Evolutionary conservation across 2,113 vertebrate genomes (phyloP).

Genomic region (Campylomormyrus tamandua): DNA sequence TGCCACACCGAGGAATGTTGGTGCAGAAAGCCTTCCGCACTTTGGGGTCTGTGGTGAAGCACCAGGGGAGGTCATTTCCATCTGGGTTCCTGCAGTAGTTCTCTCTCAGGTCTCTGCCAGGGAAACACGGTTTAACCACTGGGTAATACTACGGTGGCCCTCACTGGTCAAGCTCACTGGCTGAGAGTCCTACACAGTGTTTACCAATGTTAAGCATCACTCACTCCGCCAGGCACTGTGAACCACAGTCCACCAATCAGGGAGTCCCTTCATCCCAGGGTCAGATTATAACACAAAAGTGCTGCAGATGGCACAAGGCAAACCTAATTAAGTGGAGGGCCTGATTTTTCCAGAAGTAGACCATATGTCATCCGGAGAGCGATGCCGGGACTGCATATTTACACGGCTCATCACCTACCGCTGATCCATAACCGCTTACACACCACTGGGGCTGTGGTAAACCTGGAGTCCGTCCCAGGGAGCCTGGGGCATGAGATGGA

Average conservation of each 20-base stretch:
- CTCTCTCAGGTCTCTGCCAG: slow-evolving; percentile 80
- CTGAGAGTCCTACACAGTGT: background rate
- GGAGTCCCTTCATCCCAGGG: background rate
- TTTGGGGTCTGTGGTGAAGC: slow-evolving; percentile 89
- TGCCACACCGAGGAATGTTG: slow-evolving; percentile 82
- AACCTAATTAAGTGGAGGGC: background rate
- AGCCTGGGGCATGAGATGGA: background rate
- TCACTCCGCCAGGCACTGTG: background rate
- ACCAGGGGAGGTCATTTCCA: slow-evolving; percentile 91
- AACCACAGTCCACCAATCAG: background rate
- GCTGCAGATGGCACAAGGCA: background rate
- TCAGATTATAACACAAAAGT: background rate
- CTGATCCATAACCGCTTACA: background rate
- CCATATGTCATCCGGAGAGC: background rate
- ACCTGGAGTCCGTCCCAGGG: background rate
- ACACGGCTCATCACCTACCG: background rate
- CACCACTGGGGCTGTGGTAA: background rate
- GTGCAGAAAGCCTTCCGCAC: slow-evolving; percentile 82
- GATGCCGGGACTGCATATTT: background rate
- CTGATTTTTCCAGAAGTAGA: background rate
- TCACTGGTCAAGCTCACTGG: background rate
- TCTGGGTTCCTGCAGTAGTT: slow-evolving; percentile 98
- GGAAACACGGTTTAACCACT: background rate
- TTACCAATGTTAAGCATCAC: background rate
- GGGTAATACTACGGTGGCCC: background rate